A percentile compares a stretch with the other conserved stretches of the same genome.
These are phyloP conservation scores for Parasteatoda tepidariorum DNA, from an alignment of 1,140 invertebrate genomes.

Conservation along the genomic window DNA sequence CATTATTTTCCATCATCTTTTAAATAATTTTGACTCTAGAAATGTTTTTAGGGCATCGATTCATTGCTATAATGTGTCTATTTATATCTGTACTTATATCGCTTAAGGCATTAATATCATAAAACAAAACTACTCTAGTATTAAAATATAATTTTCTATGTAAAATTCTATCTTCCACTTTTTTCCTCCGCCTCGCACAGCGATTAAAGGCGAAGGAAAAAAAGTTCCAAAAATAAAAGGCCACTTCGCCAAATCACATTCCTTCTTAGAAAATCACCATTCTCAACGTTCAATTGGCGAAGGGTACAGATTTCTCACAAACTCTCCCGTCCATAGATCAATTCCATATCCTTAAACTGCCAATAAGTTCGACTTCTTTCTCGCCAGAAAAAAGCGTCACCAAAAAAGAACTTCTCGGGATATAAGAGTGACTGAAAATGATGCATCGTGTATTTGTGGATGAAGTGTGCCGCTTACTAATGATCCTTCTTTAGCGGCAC, in stretches of 20 bases:
- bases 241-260: constrained; percentile 1
- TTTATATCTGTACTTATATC: too few species aligned
- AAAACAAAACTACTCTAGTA: not conserved
- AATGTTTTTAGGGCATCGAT: not conserved
- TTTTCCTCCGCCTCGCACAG: not conserved
- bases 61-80: too few species aligned
- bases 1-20: not conserved
- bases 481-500: constrained; percentile 16
- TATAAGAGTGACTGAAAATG: constrained; percentile 36
- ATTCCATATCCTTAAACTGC: constrained; percentile 30
- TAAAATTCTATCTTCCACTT: not conserved
- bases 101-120: not conserved
- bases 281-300: not conserved
- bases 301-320: not conserved
- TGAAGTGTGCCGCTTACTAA: constrained; percentile 42
- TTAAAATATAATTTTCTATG: not conserved
- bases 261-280: not conserved
- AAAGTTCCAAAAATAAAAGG: not conserved
- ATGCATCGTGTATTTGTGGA: constrained; percentile 47
- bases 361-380: not conserved
- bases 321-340: constrained; percentile 23
- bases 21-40: too few species aligned
- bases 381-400: not conserved
- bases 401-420: constrained; percentile 11
- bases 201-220: not conserved